Evolutionary conservation across 2,113 vertebrate genomes (phyloP), one percentile per base, ranked within the genome.

Genomic region (Malurus alboscapulatus): DNA sequence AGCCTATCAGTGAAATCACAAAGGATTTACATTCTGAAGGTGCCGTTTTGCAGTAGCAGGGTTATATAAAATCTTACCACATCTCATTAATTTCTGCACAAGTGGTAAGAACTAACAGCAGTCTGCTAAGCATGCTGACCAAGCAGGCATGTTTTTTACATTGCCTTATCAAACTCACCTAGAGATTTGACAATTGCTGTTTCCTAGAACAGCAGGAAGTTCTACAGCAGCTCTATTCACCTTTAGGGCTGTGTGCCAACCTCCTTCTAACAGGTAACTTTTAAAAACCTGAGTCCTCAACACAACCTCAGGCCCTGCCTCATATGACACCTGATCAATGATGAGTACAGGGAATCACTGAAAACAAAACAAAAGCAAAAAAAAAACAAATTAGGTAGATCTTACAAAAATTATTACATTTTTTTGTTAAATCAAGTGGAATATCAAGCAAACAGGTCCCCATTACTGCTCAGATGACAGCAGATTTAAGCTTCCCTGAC

Each of bases 321-420:
- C 50, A 53, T 27, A 11, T 1, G 0, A 47, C 32, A 86, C 16
- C 13, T 27, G 50, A 66, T 34, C 55, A 25, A 14, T 21, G 13
- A 25, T 0, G 0, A 47, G 7, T 3, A 3, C 10, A 53, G 4
- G 27, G 13, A 73, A 32, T 27, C 36, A 62, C 1, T 69, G 26
- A 86, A 73, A 62, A 6, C 2, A 5, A 47, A 32, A 45, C 17
- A 11, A 3, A 75, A 58, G 26, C 6, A 67, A 16, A 8, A 18
- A 72, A 72, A 76, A 75, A 42, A 0, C 5, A 24, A 67, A 61
- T 59, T 27, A 61, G n/a, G 24, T 11, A 90, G 50, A 22, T 44
- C 21, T 75, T 47, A 57, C 1, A 11, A 67, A 67, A 68, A 38
- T 1, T 5, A 1, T 1, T 65, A n/a, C 1, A 6, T 14, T 74